A percentile compares a stretch with the other conserved stretches of the same genome.
Conservation (phyloP, 2,113 vertebrate species). For the Psettodes erumei region DNA sequence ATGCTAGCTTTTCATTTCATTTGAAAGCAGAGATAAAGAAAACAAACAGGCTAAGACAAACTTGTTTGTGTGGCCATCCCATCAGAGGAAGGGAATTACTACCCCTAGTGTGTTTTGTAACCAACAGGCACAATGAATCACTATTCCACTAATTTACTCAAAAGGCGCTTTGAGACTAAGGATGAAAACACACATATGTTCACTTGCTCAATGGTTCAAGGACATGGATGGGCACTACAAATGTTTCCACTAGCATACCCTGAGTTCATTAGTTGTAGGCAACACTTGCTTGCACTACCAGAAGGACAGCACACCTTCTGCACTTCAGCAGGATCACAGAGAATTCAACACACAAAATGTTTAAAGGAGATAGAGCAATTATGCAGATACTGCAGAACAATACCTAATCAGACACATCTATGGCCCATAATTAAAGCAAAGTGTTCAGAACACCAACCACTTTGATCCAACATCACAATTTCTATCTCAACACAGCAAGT, state of each 20-base stretch:
- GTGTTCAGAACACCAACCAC: slow-evolving; percentile 20
- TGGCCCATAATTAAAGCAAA: background rate
- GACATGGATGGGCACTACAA: slow-evolving; percentile 3
- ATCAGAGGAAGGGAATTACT: slow-evolving; percentile 10
- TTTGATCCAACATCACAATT: slow-evolving; percentile 3
- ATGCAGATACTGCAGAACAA: slow-evolving; percentile 31
- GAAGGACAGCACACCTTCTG: slow-evolving; percentile 17
- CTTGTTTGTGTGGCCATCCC: background rate
- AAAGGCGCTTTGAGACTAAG: slow-evolving; percentile 63
- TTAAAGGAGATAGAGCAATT: slow-evolving; percentile 37
- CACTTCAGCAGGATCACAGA: slow-evolving; percentile 15
- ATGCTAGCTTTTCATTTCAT: background rate
- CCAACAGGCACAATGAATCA: slow-evolving; percentile 45
- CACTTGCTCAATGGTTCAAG: slow-evolving; percentile 29
- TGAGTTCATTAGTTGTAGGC: slow-evolving; percentile 61
- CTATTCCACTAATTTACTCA: slow-evolving; percentile 25
- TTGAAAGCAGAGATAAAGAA: slow-evolving; percentile 24
- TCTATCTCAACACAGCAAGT: slow-evolving; percentile 3
- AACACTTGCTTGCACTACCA: slow-evolving; percentile 18
- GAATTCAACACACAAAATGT: background rate
- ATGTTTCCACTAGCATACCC: slow-evolving; percentile 41
- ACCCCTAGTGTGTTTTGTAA: slow-evolving; percentile 26
- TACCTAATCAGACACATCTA: slow-evolving; percentile 6
- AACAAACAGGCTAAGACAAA: slow-evolving; percentile 36
- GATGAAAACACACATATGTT: slow-evolving; percentile 29